These are phyloP conservation scores for Spondyliosoma cantharus DNA, from an alignment of 2,797 vertebrate genomes.

Conservation along the genomic window DNA sequence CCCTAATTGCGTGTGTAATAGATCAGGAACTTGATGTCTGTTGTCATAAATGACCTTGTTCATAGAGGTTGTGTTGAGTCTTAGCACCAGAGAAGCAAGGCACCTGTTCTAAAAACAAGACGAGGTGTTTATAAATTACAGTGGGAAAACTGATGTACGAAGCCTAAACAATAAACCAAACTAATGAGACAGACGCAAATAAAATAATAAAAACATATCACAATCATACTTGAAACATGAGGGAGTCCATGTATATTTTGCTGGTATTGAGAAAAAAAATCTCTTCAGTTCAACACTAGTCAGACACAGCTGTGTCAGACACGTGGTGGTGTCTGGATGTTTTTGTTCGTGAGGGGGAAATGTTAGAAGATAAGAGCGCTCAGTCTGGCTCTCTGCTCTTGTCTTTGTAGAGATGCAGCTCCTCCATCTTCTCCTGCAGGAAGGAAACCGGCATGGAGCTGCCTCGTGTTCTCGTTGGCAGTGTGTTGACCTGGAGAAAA, in stretches of 20 bases:
- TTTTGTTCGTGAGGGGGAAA: slow-evolving; percentile 33
- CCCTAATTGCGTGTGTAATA: background rate
- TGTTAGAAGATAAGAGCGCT: background rate
- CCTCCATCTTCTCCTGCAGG: slow-evolving; percentile 85
- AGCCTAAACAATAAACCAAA: slow-evolving; percentile 38
- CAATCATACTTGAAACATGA: slow-evolving; percentile 26
- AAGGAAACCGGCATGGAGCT: slow-evolving; percentile 80
- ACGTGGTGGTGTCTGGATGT: slow-evolving; percentile 13
- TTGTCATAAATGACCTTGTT: background rate
- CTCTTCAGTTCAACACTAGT: slow-evolving; percentile 46
- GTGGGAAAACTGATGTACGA: slow-evolving; percentile 28
- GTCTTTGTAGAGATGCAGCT: slow-evolving; percentile 85
- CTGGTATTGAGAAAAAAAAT: slow-evolving; percentile 16
- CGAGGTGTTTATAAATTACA: slow-evolving; percentile 59
- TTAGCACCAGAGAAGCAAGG: slow-evolving; percentile 74
- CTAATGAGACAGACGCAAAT: slow-evolving; percentile 31
- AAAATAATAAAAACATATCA: slow-evolving; percentile 39
- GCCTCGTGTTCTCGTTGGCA: slow-evolving; percentile 72
- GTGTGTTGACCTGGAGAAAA: slow-evolving; percentile 64
- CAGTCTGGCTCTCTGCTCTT: slow-evolving; percentile 86
- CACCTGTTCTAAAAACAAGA: slow-evolving; percentile 45
- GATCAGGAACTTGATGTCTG: slow-evolving; percentile 18
- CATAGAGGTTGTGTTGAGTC: slow-evolving; percentile 34
- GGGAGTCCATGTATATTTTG: slow-evolving; percentile 35
- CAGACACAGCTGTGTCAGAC: slow-evolving; percentile 3